phyloP scores from a whole-genome alignment of 2,888 invertebrate species.

The Stenurella melanura region DNA sequence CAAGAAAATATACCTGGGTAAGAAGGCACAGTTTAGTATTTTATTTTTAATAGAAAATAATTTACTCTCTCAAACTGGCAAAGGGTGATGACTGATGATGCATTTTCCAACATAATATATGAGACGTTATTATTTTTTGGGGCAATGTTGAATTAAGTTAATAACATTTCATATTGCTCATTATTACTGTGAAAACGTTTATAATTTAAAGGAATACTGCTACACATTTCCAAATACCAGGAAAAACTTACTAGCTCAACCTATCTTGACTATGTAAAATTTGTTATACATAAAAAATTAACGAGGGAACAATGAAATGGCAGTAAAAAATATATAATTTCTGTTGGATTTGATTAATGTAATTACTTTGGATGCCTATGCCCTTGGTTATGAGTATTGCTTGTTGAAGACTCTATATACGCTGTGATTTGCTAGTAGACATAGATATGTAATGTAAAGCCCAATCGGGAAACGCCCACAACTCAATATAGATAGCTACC shows the following conservation, averaged over 20 bases:
- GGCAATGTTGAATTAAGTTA: not conserved
- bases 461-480: not conserved
- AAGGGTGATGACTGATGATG: not conserved
- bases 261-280: not conserved
- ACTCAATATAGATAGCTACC: no score
- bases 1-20: not conserved
- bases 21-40: slow-evolving; percentile 27
- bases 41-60: slow-evolving; percentile 13
- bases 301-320: not conserved
- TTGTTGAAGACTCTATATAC: not conserved
- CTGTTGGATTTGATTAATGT: not conserved
- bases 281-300: not conserved
- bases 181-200: not conserved
- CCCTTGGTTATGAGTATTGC: no score
- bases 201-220: not conserved
- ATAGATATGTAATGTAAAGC: not conserved
- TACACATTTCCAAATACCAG: not conserved
- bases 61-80: slow-evolving; percentile 1
- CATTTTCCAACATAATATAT: no score
- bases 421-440: not conserved
- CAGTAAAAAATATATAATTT: not conserved
- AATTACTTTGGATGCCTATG: no score
- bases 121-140: no score
- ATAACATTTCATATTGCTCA: not conserved
- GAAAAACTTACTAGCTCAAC: not conserved